phyloP scores from a whole-genome alignment of 1,140 invertebrate genomes.

The Drosophila ercepeae region DNA sequence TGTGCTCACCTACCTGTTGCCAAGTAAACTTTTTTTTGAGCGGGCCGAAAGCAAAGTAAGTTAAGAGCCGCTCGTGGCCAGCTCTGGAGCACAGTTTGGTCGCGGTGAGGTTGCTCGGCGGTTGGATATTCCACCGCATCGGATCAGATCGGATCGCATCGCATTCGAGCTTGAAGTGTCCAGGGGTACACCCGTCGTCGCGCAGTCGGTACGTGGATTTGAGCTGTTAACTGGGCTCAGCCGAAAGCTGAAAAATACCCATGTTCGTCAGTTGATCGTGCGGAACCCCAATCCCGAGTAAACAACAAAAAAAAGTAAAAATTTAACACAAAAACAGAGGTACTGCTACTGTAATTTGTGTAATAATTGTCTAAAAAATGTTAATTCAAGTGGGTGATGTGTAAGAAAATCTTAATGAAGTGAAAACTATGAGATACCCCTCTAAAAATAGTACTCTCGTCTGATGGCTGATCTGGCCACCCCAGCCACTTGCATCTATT shows the following conservation, averaged over 20 bases:
- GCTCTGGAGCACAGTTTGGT: slow-evolving; percentile 68
- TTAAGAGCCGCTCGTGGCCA: slow-evolving; percentile 63
- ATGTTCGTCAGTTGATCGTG: slow-evolving; percentile 53
- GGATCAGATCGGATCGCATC: slow-evolving; percentile 31
- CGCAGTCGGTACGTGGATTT: slow-evolving; percentile 38
- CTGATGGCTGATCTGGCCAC: neutral
- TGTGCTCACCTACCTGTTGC: slow-evolving; percentile 61
- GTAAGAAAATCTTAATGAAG: slow-evolving; percentile 8
- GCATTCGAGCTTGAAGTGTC: slow-evolving; percentile 47
- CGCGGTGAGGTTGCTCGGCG: slow-evolving; percentile 58
- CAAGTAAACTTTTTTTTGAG: slow-evolving; percentile 56
- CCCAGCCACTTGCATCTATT: slow-evolving; percentile 2
- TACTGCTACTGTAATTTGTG: slow-evolving; percentile 47
- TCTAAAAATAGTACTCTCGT: slow-evolving; percentile 7
- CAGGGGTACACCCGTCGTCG: slow-evolving; percentile 53
- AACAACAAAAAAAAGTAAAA: slow-evolving; percentile 3
- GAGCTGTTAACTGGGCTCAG: slow-evolving; percentile 3
- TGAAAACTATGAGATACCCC: slow-evolving; percentile 3
- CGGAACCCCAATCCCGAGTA: slow-evolving; percentile 44
- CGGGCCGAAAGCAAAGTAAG: slow-evolving; percentile 39
- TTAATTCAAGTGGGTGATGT: slow-evolving; percentile 49
- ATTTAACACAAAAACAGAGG: slow-evolving; percentile 20
- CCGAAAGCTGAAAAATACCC: slow-evolving; percentile 24
- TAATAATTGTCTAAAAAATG: slow-evolving; percentile 43
- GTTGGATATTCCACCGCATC: slow-evolving; percentile 27